Percentiles rank a stretch among this genome's conserved stretches.
Conservation (phyloP, 2,888 invertebrate species). For the Pyralis farinalis region DNA sequence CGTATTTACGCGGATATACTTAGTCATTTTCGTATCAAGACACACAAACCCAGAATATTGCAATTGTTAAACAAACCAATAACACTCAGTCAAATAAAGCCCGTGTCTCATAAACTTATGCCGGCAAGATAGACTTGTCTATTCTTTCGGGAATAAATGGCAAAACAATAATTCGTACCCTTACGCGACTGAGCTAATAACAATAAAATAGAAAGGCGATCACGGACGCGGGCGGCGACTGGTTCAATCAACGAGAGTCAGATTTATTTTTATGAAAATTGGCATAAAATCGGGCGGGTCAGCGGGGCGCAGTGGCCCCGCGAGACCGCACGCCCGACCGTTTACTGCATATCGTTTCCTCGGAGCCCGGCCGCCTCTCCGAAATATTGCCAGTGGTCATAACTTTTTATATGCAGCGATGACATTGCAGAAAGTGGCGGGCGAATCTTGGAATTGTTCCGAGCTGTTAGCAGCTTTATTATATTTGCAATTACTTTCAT, state of each 20-base stretch:
- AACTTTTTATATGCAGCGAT: slow-evolving; percentile 81
- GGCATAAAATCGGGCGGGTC: slow-evolving; percentile 79
- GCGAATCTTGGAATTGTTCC: slow-evolving; percentile 31
- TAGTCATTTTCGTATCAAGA: no score
- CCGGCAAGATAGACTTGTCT: slow-evolving; percentile 40
- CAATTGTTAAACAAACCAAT: not conserved
- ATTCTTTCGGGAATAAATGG: slow-evolving; percentile 70
- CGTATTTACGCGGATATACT: no score
- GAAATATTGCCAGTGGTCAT: slow-evolving; percentile 78
- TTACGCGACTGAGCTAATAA: slow-evolving; percentile 73
- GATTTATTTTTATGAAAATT: slow-evolving; percentile 82
- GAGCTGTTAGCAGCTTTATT: slow-evolving; percentile 34
- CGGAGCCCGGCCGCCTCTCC: slow-evolving; percentile 46
- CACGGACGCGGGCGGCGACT: slow-evolving; percentile 68
- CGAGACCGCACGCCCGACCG: slow-evolving; percentile 77
- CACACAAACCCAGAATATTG: no score
- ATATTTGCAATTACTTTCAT: not conserved
- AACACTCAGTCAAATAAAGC: slow-evolving; percentile 4
- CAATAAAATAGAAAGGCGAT: slow-evolving; percentile 80
- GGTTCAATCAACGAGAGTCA: slow-evolving; percentile 78
- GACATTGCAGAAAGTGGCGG: slow-evolving; percentile 76
- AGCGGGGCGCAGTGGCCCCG: slow-evolving; percentile 68
- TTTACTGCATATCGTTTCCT: slow-evolving; percentile 81
- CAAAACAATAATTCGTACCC: slow-evolving; percentile 79
- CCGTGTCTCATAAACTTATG: slow-evolving; percentile 47